These are phyloP conservation scores for Triplophysa dalaica DNA, from an alignment of 2,113 vertebrate species.

Conservation along the genomic window DNA sequence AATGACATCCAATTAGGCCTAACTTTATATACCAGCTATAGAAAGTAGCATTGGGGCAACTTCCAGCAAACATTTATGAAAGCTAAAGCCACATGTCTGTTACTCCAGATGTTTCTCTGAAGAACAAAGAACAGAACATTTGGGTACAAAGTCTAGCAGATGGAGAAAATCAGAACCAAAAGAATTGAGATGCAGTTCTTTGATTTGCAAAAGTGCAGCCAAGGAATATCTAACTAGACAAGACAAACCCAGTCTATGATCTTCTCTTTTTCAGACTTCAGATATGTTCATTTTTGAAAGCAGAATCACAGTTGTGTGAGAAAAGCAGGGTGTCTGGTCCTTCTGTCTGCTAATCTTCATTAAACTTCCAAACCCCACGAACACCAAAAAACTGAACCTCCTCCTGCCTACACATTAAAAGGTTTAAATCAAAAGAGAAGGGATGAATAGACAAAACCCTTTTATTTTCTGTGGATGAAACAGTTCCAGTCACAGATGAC, in stretches of 20 bases:
- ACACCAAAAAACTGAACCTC: slow-evolving; percentile 1
- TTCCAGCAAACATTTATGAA: neutral
- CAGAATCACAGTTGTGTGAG: slow-evolving; percentile 6
- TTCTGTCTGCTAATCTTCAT: slow-evolving; percentile 33
- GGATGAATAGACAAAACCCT: neutral
- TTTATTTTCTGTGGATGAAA: neutral
- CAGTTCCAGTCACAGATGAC: neutral
- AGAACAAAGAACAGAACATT: neutral
- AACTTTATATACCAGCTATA: slow-evolving; percentile 7
- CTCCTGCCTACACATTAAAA: neutral
- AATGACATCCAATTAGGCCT: neutral
- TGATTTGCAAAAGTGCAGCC: neutral
- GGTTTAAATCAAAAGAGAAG: slow-evolving; percentile 17
- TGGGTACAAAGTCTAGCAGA: slow-evolving; percentile 5
- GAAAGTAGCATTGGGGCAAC: neutral
- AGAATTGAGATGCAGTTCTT: neutral
- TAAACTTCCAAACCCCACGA: slow-evolving; percentile 8
- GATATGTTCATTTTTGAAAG: slow-evolving; percentile 4
- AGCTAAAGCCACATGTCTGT: slow-evolving; percentile 8
- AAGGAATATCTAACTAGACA: slow-evolving; percentile 23
- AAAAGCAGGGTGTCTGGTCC: slow-evolving; percentile 19
- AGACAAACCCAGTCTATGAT: slow-evolving; percentile 36
- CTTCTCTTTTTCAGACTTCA: slow-evolving; percentile 7
- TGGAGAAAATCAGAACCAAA: slow-evolving; percentile 1
- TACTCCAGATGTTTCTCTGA: slow-evolving; percentile 22